These are phyloP conservation scores for Platyura marginata DNA, from an alignment of 1,140 invertebrate species.

Conservation along the genomic window DNA sequence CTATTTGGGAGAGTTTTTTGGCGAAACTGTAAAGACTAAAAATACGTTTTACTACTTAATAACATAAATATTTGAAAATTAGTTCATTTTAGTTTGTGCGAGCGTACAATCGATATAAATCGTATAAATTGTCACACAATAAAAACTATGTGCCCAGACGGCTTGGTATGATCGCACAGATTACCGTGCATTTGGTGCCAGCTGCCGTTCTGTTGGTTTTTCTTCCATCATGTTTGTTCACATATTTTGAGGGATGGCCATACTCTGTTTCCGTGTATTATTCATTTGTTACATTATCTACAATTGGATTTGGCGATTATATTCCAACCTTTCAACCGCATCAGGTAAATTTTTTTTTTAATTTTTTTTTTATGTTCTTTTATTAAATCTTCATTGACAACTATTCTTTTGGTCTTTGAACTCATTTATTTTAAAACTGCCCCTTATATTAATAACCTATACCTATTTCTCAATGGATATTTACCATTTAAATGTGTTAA, in stretches of 20 bases:
- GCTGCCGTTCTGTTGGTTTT: constrained; percentile 84
- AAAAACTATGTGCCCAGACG: constrained; percentile 33
- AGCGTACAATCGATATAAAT: constrained; percentile 56
- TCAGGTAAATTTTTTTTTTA: neutral
- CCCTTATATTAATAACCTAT: too few relatives aligned
- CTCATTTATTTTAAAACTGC: too few relatives aligned
- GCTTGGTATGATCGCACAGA: constrained; percentile 51
- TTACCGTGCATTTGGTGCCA: constrained; percentile 55
- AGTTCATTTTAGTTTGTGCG: neutral
- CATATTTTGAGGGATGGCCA: constrained; percentile 67
- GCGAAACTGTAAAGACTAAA: constrained; percentile 9
- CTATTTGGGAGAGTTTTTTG: constrained; percentile 64
- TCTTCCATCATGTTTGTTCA: constrained; percentile 73
- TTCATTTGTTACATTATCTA: constrained; percentile 80
- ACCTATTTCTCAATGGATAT: too few relatives aligned
- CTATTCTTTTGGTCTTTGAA: too few relatives aligned
- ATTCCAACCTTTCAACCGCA: constrained; percentile 37
- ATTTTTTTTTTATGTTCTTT: neutral
- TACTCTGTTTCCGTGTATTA: constrained; percentile 85
- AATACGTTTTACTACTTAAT: neutral
- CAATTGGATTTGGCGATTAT: constrained; percentile 87
- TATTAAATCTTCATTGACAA: too few relatives aligned
- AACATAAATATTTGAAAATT: neutral
- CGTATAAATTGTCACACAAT: constrained; percentile 37
- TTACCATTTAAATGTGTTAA: too few relatives aligned